Evolutionary conservation across 1,140 invertebrate species (phyloP), one percentile per base, ranked within the genome.

Genomic region (Tetramorium alpestre): DNA sequence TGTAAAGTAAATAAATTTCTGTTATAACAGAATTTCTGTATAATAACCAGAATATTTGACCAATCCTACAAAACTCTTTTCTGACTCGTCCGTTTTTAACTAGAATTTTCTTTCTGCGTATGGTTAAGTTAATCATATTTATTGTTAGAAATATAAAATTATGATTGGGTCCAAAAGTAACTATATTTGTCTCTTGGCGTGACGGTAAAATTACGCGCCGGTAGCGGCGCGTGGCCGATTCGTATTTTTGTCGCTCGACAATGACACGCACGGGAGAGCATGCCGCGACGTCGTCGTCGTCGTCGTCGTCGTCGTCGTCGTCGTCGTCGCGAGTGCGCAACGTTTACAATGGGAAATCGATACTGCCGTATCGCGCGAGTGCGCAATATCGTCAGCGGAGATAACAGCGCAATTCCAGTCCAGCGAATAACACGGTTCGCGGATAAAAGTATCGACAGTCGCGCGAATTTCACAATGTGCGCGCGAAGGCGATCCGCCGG

Each of bases 331-430:
- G n/a, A 47, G 33, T 33, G 33, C 33, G 49, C 49, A 6, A 10
- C 62, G 49, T 25, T 67, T 54, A 10, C 16, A 84, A 72, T 28
- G 62, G 47, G 47, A 88, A 88, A 88, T 88, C 84, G 65, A 88
- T 88, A 72, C 22, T 2, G 49, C 58, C 73, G 25, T 78, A 78
- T 86, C 73, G 65, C 44, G 84, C 16, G 33, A 67, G 69, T 69
- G 69, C 69, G 69, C 67, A 87, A 81, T 82, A 88, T 88, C 73
- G 65, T 54, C 41, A 33, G 33, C 33, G 38, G 41, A 47, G 75
- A 87, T 81, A 88, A 88, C 65, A 16, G 38, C 47, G 44, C 70
- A 25, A 54, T 51, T 67, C 18, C 44, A 28, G 47, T 10, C 28
- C 5, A 4, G 18, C 3, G 5, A 22, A 54, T 47, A 54, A 72